Conservation (phyloP, 2,113 vertebrate species). For the Sorex araneus region DNA sequence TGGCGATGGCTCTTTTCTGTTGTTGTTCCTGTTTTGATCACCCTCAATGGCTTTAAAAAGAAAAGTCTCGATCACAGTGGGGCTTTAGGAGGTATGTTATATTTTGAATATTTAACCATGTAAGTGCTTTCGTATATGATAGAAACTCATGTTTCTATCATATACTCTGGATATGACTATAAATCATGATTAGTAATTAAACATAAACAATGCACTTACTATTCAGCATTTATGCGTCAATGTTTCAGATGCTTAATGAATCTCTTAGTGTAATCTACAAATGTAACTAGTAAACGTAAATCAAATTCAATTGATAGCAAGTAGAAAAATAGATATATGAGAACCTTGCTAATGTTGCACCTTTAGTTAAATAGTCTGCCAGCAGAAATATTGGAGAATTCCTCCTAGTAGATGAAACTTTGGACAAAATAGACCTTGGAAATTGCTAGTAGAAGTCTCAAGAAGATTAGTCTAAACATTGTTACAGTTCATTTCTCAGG, state of each 20-base stretch:
- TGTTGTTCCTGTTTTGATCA: conserved; percentile 92
- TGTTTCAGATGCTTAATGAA: not conserved
- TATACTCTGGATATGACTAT: conserved; percentile 26
- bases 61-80: conserved; percentile 94
- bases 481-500: conserved; percentile 39
- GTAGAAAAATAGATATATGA: not conserved
- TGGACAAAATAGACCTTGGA: conserved; percentile 33
- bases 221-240: conserved; percentile 16
- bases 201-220: conserved; percentile 9
- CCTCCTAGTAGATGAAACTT: not conserved
- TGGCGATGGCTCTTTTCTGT: conserved; percentile 98
- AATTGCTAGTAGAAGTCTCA: not conserved
- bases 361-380: conserved; percentile 42
- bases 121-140: conserved; percentile 39
- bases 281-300: conserved; percentile 11
- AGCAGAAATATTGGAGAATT: not conserved
- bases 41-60: conserved; percentile 91
- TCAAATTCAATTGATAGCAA: conserved; percentile 15
- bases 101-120: conserved; percentile 55
- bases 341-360: not conserved
- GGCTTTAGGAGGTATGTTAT: conserved; percentile 93
- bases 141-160: conserved; percentile 47
- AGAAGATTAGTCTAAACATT: not conserved
- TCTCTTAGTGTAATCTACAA: conserved; percentile 14
- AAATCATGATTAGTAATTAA: conserved; percentile 39